phyloP scores from a whole-genome alignment of 2,888 invertebrate species.

The Lasioglossum oenotherae region DNA sequence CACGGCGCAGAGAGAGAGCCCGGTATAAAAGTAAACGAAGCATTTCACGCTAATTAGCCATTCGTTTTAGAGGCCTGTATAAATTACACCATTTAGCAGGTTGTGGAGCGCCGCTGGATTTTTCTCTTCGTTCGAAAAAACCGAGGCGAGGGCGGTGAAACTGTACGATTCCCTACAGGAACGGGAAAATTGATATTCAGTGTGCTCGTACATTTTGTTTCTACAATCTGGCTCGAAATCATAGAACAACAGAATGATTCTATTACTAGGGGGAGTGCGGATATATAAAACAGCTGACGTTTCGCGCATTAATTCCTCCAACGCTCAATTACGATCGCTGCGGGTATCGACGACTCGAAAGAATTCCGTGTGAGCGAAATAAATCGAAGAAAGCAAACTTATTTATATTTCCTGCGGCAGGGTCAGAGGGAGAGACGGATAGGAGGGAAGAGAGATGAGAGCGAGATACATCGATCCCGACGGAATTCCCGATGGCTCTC shows the following conservation, averaged over 20 bases:
- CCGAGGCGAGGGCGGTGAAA: background rate
- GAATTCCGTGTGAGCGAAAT: background rate
- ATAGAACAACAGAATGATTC: background rate
- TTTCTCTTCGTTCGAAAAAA: background rate
- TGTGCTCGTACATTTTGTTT: background rate
- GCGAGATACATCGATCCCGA: slow-evolving; percentile 47
- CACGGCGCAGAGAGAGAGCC: slow-evolving; percentile 22
- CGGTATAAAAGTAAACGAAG: slow-evolving; percentile 46
- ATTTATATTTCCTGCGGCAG: background rate
- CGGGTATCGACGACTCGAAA: slow-evolving; percentile 14
- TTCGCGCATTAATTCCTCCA: background rate
- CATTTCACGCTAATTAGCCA: slow-evolving; percentile 47
- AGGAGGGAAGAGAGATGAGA: background rate
- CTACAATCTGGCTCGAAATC: background rate
- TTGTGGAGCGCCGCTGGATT: background rate
- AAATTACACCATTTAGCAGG: slow-evolving; percentile 30
- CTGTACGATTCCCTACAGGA: background rate
- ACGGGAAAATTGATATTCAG: background rate
- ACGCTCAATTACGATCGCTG: background rate
- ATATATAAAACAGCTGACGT: background rate
- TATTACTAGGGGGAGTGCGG: background rate
- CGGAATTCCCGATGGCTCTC: slow-evolving; percentile 63
- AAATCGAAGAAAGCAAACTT: slow-evolving; percentile 1
- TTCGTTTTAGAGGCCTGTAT: slow-evolving; percentile 35
- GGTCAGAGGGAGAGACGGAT: background rate